A percentile compares a stretch with the other conserved stretches of the same genome.
Conservation (phyloP, 2,113 vertebrate species). For the Tapirus terrestris region DNA sequence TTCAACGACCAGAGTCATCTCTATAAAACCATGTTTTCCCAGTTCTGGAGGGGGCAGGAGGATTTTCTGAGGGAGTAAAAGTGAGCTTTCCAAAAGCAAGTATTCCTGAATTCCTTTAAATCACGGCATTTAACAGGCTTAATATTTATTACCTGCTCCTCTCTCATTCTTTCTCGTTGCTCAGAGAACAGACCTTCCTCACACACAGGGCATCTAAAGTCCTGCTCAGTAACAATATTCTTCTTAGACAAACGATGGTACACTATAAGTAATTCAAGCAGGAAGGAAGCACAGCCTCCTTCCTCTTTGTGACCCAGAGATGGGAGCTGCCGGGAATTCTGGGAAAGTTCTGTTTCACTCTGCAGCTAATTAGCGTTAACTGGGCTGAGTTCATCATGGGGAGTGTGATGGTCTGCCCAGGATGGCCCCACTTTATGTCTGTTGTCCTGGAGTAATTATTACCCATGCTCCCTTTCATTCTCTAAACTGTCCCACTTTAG, state of each 20-base stretch:
- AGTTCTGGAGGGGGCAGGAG: neutral
- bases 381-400: neutral
- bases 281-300: accelerated
- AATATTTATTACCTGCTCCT: neutral
- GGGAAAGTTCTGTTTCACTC: neutral
- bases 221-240: neutral
- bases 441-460: neutral
- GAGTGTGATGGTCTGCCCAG: neutral
- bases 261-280: neutral
- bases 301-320: neutral
- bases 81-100: neutral
- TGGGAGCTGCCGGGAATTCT: neutral
- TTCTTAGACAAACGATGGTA: too few relatives aligned
- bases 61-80: neutral
- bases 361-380: neutral
- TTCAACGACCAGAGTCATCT: neutral
- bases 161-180: neutral
- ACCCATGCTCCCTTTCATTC: neutral
- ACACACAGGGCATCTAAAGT: neutral
- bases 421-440: neutral
- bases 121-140: neutral
- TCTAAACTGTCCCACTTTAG: neutral
- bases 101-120: neutral
- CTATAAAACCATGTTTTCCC: neutral
- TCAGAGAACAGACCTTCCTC: neutral